These are phyloP conservation scores for Acrobasis repandana DNA, from an alignment of 2,888 invertebrate genomes.

Conservation along the genomic window DNA sequence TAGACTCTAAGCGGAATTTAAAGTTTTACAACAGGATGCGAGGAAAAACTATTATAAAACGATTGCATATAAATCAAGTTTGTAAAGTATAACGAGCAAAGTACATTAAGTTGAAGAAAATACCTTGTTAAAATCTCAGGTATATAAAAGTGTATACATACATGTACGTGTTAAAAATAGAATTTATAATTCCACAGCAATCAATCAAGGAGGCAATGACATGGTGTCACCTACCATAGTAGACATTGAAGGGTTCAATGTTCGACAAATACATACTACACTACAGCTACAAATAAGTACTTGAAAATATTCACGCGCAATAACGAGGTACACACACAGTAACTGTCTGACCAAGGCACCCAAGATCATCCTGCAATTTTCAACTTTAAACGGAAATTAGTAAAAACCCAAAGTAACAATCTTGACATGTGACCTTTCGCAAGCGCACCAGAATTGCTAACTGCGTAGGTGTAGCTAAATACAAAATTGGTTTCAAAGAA, in stretches of 20 bases:
- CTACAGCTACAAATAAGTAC: constrained; percentile 27
- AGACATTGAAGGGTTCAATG: constrained; percentile 48
- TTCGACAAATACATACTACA: constrained; percentile 41
- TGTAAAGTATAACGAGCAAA: no score
- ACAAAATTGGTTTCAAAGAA: constrained; percentile 73
- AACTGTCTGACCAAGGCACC: constrained; percentile 1
- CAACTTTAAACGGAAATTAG: constrained; percentile 16
- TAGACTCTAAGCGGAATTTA: neutral
- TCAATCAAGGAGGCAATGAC: constrained; percentile 46
- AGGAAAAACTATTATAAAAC: neutral
- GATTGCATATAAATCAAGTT: no score
- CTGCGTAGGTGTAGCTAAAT: constrained; percentile 69
- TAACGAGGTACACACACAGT: neutral
- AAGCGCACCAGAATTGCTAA: constrained; percentile 56
- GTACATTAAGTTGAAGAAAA: constrained; percentile 31
- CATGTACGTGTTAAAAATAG: constrained; percentile 33
- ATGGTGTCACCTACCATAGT: constrained; percentile 36
- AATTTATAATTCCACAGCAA: constrained; percentile 37
- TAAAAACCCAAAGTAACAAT: constrained; percentile 31
- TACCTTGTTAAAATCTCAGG: constrained; percentile 6
- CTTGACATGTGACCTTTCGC: constrained; percentile 55
- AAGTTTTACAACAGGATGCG: neutral
- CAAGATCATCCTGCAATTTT: constrained; percentile 6
- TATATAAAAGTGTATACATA: constrained; percentile 33
- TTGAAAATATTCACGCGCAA: constrained; percentile 26